These are phyloP conservation scores for Seira ritae DNA, from an alignment of 2,888 invertebrate genomes.

Conservation along the genomic window DNA sequence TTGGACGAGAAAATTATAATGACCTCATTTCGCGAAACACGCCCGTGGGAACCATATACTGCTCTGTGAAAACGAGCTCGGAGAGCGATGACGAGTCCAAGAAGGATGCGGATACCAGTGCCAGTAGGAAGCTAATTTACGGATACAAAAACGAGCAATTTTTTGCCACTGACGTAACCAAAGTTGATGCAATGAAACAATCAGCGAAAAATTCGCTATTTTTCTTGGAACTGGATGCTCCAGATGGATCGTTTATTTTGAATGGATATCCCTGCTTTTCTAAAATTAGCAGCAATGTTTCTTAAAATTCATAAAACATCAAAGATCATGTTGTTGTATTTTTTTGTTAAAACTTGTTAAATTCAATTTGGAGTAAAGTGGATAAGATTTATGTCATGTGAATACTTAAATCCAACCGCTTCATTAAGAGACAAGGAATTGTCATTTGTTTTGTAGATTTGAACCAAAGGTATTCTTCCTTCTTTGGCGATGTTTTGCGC, in stretches of 20 bases:
- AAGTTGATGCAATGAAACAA: slow-evolving; percentile 21
- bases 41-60: slow-evolving; percentile 36
- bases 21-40: no score
- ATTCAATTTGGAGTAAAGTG: slow-evolving; percentile 51
- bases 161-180: slow-evolving; percentile 20
- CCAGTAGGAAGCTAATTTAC: slow-evolving; percentile 18
- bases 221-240: slow-evolving; percentile 37
- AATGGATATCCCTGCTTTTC: slow-evolving; percentile 49
- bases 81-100: background rate
- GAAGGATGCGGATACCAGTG: slow-evolving; percentile 15
- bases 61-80: background rate
- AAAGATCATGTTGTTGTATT: slow-evolving; percentile 15
- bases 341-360: background rate
- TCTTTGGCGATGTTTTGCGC: slow-evolving; percentile 37
- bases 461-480: slow-evolving; percentile 56
- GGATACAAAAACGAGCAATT: slow-evolving; percentile 23
- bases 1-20: background rate
- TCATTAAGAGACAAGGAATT: slow-evolving; percentile 55
- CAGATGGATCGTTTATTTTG: slow-evolving; percentile 28
- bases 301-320: background rate
- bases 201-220: slow-evolving; percentile 1
- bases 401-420: slow-evolving; percentile 60
- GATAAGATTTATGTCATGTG: slow-evolving; percentile 63
- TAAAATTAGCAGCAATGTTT: background rate
- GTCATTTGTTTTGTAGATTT: slow-evolving; percentile 63